Conservation (phyloP, 2,888 invertebrate genomes). For the Elgonia sp. region DNA sequence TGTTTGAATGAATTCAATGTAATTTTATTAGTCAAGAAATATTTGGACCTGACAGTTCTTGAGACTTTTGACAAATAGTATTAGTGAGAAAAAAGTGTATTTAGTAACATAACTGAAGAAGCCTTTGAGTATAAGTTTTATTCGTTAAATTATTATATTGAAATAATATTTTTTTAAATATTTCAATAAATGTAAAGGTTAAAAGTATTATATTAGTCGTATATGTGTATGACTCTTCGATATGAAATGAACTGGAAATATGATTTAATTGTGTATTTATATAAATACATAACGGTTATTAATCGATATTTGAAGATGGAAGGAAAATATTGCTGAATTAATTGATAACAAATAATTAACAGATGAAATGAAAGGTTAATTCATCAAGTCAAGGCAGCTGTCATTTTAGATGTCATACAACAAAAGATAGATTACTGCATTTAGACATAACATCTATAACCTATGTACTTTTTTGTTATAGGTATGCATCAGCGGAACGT, state of each 20-base stretch:
- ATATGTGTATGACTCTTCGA: too few relatives aligned
- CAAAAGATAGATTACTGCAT: slow-evolving; percentile 26
- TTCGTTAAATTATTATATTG: background rate
- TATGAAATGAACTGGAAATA: too few relatives aligned
- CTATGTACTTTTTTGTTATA: slow-evolving; percentile 14
- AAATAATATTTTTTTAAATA: too few relatives aligned
- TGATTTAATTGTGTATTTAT: too few relatives aligned
- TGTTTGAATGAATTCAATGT: background rate
- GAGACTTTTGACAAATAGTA: slow-evolving; percentile 31
- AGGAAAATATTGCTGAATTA: background rate
- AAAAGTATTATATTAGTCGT: too few relatives aligned
- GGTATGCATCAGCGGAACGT: slow-evolving; percentile 1
- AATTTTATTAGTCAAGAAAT: background rate
- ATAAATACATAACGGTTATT: too few relatives aligned
- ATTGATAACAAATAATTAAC: background rate
- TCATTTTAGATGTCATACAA: background rate
- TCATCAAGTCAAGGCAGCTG: background rate
- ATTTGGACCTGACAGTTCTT: slow-evolving; percentile 4
- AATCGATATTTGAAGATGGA: background rate
- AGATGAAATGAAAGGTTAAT: background rate
- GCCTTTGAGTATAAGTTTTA: background rate
- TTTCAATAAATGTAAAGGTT: too few relatives aligned
- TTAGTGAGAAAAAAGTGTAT: background rate
- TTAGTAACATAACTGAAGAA: too few relatives aligned
- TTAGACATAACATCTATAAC: slow-evolving; percentile 18